Conservation (phyloP, 2,113 vertebrate species). For the Ammodytes marinus region DNA sequence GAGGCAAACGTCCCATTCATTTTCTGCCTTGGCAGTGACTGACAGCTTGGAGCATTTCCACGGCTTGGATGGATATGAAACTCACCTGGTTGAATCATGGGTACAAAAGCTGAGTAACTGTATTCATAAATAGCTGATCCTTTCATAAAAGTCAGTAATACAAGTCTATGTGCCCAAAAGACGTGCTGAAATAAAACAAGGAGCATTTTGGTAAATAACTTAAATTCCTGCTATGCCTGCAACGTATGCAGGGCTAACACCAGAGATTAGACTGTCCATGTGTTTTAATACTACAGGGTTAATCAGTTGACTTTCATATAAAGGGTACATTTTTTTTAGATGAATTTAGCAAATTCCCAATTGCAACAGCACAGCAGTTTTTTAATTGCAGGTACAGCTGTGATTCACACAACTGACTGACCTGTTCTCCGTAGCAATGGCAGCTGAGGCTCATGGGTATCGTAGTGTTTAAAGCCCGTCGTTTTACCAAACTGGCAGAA, state of each 20-base stretch:
- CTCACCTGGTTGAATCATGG: not conserved
- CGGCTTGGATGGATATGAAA: not conserved
- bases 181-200: not conserved
- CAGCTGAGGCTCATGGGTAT: not conserved
- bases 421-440: too few species aligned
- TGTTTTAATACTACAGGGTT: not conserved
- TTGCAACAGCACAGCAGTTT: not conserved
- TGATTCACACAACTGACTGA: not conserved
- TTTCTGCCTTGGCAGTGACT: slow-evolving; percentile 15
- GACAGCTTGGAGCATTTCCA: slow-evolving; percentile 19
- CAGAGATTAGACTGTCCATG: not conserved
- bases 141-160: not conserved
- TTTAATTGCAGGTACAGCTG: not conserved
- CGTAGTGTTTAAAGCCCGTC: not conserved
- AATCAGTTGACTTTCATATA: not conserved
- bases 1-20: slow-evolving; percentile 48
- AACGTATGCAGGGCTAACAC: not conserved
- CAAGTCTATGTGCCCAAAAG: not conserved
- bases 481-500: not conserved
- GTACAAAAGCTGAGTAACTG: not conserved
- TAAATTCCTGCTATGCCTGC: not conserved
- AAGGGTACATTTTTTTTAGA: not conserved
- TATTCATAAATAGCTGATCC: not conserved
- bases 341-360: not conserved
- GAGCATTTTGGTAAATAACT: not conserved